Evolutionary conservation across 2,113 vertebrate genomes (phyloP), one percentile per base, ranked within the genome.

Genomic region (Pardalotus punctatus): DNA sequence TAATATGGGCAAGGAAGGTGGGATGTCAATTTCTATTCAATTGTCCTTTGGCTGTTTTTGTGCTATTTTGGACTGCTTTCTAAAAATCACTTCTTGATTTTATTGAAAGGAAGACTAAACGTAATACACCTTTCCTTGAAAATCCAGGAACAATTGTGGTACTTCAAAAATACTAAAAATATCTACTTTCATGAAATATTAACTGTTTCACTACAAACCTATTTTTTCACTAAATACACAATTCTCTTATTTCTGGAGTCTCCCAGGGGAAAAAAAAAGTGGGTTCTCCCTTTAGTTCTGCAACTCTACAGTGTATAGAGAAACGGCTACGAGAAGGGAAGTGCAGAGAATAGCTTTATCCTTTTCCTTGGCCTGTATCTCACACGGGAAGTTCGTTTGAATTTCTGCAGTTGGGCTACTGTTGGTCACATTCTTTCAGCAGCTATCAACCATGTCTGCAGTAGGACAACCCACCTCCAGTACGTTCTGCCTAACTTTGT

Each of bases 161-260:
- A 98, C 97, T 98, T 98, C 97, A 98, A 98, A 98, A 98, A 97
- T 98, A 98, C 98, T 98, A 98, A 98, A 98, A 98, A 98, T 98
- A 98, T 98, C 98, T 98, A 98, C 98, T 98, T 98, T 98, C 98
- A 98, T 98, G 98, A 98, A 98, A 98, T 98, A 98, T 97, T 98
- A 98, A 98, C 98, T 98, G 98, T 98, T 98, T 98, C 97, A 98
- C 98, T 98, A 98, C 98, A 98, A 98, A 98, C 98, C 98, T 98
- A 98, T 94, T 98, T 98, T 98, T 98, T 98, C 97, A 98, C 98
- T 98, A 98, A 98, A 98, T 98, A 98, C 98, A 98, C 98, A 98
- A 97, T 45, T 96, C 97, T 98, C 96, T 97, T 97, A 97, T 97
- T 98, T 97, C 97, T 97, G 97, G 96, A 98, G 96, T 96, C 95